Percentiles rank a stretch among this genome's conserved stretches.
Conservation (phyloP, 2,797 vertebrate genomes). For the Onychomys leucogaster region DNA sequence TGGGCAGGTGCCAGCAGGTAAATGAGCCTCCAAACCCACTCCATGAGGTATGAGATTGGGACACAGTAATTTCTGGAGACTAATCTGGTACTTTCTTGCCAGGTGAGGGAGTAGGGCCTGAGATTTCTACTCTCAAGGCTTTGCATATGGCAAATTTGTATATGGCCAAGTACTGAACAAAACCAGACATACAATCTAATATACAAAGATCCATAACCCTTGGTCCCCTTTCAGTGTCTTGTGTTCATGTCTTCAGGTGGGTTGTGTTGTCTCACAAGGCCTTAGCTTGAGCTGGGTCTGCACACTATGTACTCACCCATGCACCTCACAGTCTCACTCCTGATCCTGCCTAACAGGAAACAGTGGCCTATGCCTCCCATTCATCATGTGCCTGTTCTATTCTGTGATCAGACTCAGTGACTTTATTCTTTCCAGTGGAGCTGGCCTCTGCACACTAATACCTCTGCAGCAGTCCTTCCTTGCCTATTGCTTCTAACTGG, state of each 20-base stretch:
- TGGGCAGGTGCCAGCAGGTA: not conserved
- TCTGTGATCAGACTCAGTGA: not conserved
- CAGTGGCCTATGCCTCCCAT: no score
- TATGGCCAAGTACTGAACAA: not conserved
- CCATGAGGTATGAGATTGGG: not conserved
- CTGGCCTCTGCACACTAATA: not conserved
- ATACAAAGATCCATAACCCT: not conserved
- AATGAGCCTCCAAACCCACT: not conserved
- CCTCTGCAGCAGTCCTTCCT: not conserved
- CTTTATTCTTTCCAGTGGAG: accelerated
- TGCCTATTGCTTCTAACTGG: not conserved
- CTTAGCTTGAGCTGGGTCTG: accelerated
- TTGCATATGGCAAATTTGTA: not conserved
- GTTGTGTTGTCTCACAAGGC: not conserved
- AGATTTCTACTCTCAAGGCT: not conserved
- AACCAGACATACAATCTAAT: not conserved
- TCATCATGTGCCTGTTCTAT: accelerated
- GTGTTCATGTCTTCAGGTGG: not conserved
- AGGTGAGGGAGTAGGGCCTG: not conserved
- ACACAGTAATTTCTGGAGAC: not conserved
- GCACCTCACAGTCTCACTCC: not conserved
- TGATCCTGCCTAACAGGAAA: not conserved
- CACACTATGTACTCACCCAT: no score
- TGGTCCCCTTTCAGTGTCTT: accelerated
- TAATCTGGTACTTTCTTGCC: not conserved